Evolutionary conservation across 2,113 vertebrate genomes (phyloP).

Genomic region (Tachycineta bicolor): DNA sequence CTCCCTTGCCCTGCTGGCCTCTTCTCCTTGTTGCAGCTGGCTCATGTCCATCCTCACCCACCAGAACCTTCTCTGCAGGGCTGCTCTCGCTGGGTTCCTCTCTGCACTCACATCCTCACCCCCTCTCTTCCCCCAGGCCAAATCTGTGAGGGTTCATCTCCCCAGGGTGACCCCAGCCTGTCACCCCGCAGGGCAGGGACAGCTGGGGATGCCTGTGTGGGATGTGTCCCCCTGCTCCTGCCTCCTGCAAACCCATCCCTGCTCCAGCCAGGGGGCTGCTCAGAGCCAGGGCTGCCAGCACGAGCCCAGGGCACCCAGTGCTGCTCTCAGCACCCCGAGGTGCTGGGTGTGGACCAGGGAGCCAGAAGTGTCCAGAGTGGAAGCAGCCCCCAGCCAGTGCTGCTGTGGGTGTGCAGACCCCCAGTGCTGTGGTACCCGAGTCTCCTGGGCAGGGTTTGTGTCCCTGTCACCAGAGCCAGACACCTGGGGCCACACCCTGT

Average conservation of each 20-base stretch:
- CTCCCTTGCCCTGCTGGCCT: background rate
- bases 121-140: background rate
- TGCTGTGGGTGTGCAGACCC: background rate
- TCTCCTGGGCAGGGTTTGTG: fast-evolving
- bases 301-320: background rate
- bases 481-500: too few relatives aligned
- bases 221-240: background rate
- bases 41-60: background rate
- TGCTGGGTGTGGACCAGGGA: background rate
- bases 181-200: background rate
- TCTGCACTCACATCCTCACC: background rate
- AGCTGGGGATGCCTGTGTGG: background rate
- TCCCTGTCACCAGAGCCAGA: background rate
- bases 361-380: background rate
- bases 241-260: background rate
- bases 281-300: background rate
- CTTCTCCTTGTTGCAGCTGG: background rate
- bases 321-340: background rate
- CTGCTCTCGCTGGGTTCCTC: background rate
- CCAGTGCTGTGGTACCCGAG: fast-evolving
- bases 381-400: background rate
- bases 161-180: background rate
- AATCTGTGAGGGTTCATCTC: background rate
- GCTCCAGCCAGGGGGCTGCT: background rate
- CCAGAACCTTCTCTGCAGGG: background rate